Evolutionary conservation across 2,888 invertebrate species (phyloP).

Genomic region (Melipona bicolor): DNA sequence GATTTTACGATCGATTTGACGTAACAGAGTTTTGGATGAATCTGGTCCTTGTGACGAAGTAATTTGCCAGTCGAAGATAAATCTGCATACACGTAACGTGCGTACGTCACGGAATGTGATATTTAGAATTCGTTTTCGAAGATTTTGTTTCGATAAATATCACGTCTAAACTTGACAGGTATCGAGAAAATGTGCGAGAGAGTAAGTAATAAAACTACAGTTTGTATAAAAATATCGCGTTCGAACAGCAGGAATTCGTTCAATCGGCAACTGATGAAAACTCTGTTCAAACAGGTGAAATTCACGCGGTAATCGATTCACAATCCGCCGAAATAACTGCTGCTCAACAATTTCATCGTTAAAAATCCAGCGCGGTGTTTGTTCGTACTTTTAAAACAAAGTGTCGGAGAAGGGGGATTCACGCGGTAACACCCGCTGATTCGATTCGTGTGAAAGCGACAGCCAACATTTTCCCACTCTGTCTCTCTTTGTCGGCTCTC

Average conservation of each 20-base stretch:
- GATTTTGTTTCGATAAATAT: no score
- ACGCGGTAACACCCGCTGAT: slow-evolving; percentile 71
- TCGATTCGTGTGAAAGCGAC: slow-evolving; percentile 69
- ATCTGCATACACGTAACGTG: background rate
- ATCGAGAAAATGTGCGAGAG: no score
- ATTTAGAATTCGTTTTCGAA: background rate
- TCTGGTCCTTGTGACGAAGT: background rate
- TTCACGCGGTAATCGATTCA: background rate
- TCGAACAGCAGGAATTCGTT: no score
- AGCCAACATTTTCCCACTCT: slow-evolving; percentile 35
- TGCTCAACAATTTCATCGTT: background rate
- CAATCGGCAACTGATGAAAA: no score
- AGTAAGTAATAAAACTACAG: no score
- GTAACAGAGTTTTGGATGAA: no score
- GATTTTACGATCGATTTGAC: background rate
- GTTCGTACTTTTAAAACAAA: slow-evolving; percentile 38
- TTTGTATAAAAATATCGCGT: no score
- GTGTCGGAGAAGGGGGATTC: slow-evolving; percentile 60
- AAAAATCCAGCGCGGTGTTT: slow-evolving; percentile 26
- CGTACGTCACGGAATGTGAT: background rate
- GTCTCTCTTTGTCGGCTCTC: slow-evolving; percentile 29
- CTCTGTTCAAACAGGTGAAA: no score
- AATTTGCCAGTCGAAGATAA: background rate
- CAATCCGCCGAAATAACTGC: background rate
- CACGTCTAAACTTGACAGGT: no score